A percentile compares a stretch with the other conserved stretches of the same genome.
phyloP scores from a whole-genome alignment of 2,888 invertebrate species.

The Tiliacea citrago region DNA sequence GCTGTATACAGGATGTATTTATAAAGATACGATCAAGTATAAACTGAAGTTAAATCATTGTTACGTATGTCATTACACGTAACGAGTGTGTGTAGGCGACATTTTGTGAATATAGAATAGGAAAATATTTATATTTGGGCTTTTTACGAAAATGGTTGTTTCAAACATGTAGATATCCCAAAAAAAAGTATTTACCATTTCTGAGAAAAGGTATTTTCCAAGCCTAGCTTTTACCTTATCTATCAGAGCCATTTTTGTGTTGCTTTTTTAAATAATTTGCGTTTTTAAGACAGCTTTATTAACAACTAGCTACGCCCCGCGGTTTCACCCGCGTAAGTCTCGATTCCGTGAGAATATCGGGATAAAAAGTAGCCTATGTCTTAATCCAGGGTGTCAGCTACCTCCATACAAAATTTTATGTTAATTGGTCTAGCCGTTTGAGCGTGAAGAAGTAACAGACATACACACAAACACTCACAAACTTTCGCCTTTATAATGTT shows the following conservation, averaged over 20 bases:
- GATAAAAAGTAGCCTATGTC: no score
- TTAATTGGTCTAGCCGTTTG: no score
- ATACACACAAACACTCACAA: no score
- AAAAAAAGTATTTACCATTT: neutral
- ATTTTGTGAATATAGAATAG: neutral
- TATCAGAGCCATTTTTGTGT: neutral
- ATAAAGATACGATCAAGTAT: conserved; percentile 37
- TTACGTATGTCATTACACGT: conserved; percentile 11
- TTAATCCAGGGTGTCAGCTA: no score
- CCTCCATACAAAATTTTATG: no score
- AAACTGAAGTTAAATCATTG: conserved; percentile 28
- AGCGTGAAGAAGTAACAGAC: no score
- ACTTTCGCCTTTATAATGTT: no score
- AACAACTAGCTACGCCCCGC: no score
- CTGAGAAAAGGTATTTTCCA: neutral
- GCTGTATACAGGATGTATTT: conserved; percentile 6
- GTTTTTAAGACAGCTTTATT: neutral
- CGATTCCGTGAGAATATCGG: no score
- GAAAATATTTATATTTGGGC: neutral
- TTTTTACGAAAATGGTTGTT: neutral
- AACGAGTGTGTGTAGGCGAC: conserved; percentile 1
- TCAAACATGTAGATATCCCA: neutral
- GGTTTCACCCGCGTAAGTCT: no score
- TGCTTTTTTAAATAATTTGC: no score
- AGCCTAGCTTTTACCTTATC: neutral